These are phyloP conservation scores for Melanotaenia trifasciata DNA, from an alignment of 2,797 vertebrate species.

Conservation along the genomic window DNA sequence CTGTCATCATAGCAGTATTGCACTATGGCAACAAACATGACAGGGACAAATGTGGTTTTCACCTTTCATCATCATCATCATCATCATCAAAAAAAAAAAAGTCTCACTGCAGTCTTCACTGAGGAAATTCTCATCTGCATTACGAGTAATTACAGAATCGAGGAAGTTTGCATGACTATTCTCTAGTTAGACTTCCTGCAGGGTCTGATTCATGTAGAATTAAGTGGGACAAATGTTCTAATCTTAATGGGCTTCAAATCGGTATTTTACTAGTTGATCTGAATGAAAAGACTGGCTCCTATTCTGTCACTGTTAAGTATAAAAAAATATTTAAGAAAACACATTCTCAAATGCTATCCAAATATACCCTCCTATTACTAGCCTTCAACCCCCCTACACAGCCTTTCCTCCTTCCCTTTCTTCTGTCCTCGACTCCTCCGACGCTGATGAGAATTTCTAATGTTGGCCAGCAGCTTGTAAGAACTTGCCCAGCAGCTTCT, in stretches of 20 bases:
- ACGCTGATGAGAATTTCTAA: constrained; percentile 31
- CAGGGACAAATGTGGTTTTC: constrained; percentile 18
- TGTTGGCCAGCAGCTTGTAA: constrained; percentile 44
- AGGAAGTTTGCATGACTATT: constrained; percentile 53
- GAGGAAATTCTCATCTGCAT: constrained; percentile 53
- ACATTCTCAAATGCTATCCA: constrained; percentile 2
- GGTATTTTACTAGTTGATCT: not conserved
- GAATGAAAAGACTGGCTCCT: not conserved
- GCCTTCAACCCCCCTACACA: not conserved
- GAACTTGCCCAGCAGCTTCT: constrained; percentile 39
- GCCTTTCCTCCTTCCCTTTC: constrained; percentile 21
- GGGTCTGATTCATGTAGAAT: constrained; percentile 31
- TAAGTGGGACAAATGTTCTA: constrained; percentile 46
- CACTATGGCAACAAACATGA: not conserved
- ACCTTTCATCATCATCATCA: constrained; percentile 2
- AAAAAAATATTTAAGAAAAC: not conserved
- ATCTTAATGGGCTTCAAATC: not conserved
- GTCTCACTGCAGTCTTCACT: constrained; percentile 8
- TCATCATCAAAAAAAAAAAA: not conserved
- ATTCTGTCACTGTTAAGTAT: not conserved
- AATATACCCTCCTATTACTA: constrained; percentile 6
- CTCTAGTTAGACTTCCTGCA: constrained; percentile 52
- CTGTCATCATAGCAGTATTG: constrained; percentile 6
- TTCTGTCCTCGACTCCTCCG: constrained; percentile 16
- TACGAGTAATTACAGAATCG: constrained; percentile 52